These are phyloP conservation scores for Seriola aureovittata DNA, from an alignment of 2,113 vertebrate genomes.

Conservation along the genomic window DNA sequence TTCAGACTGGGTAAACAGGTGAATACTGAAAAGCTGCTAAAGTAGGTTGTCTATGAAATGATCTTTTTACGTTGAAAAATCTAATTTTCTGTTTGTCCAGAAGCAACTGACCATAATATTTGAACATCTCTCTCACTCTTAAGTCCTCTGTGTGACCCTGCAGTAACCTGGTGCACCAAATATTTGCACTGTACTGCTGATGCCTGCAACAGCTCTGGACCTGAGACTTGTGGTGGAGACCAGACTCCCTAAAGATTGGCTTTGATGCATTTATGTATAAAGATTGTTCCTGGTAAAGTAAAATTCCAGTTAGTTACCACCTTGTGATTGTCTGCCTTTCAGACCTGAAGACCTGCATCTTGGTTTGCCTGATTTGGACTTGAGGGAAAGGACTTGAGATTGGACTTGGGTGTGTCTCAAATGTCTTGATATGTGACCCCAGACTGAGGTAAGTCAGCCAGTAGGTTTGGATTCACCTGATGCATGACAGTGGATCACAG, in stretches of 20 bases:
- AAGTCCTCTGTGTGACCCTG: not conserved
- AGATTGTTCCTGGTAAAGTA: no score
- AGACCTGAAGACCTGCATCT: not conserved
- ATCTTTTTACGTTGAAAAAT: not conserved
- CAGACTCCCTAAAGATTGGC: not conserved
- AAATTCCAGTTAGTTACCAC: no score
- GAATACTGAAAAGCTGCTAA: not conserved
- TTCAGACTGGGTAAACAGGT: slow-evolving; percentile 1
- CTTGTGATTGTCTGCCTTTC: not conserved
- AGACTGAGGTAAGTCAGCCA: not conserved
- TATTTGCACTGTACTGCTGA: not conserved
- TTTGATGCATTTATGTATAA: no score
- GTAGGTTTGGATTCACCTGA: not conserved
- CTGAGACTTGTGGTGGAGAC: not conserved
- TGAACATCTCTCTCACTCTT: not conserved
- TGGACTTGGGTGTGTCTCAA: not conserved
- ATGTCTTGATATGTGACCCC: not conserved
- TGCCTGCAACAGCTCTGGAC: not conserved
- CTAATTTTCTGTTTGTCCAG: not conserved
- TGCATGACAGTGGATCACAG: not conserved
- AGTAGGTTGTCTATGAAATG: not conserved
- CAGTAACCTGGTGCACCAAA: slow-evolving; percentile 29
- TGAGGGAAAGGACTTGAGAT: not conserved
- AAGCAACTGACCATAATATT: not conserved
- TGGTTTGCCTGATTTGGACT: not conserved